Conservation (phyloP, 1,140 invertebrate species). For the Lanistes nyassanus region DNA sequence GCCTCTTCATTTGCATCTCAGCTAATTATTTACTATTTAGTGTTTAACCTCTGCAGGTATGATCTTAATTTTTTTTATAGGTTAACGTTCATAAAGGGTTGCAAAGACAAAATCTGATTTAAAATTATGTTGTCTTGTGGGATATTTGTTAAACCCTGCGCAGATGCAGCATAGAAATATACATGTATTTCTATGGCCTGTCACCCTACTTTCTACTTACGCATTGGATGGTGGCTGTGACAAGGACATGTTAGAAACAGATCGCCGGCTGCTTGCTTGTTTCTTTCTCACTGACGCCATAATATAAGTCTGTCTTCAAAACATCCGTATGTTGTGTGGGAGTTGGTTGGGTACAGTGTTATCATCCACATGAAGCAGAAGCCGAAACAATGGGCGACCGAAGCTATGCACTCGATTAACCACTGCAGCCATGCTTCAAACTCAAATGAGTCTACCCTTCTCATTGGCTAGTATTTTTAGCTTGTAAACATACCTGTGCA, state of each 20-base stretch:
- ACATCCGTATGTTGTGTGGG: neutral
- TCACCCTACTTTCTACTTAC: no score
- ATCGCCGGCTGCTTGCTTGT: neutral
- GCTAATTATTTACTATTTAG: no score
- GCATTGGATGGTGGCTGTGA: slow-evolving; percentile 4
- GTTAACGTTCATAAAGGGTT: no score
- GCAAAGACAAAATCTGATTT: no score
- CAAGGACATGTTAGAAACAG: neutral
- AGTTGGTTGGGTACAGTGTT: no score
- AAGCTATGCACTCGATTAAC: neutral
- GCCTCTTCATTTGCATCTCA: no score
- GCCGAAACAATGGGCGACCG: neutral
- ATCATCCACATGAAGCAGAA: neutral
- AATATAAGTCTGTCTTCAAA: neutral
- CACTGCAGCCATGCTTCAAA: neutral
- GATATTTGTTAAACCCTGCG: no score
- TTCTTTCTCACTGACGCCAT: slow-evolving; percentile 12
- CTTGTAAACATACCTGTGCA: slow-evolving; percentile 18
- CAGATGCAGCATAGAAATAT: no score
- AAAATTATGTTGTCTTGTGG: no score
- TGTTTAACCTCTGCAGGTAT: no score
- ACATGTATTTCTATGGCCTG: no score
- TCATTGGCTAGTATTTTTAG: slow-evolving; percentile 24
- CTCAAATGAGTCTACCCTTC: neutral
- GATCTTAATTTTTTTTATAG: no score